Percentiles rank a stretch among this genome's conserved stretches.
These are phyloP conservation scores for Meta bourneti DNA, from an alignment of 2,888 invertebrate genomes.

Conservation along the genomic window DNA sequence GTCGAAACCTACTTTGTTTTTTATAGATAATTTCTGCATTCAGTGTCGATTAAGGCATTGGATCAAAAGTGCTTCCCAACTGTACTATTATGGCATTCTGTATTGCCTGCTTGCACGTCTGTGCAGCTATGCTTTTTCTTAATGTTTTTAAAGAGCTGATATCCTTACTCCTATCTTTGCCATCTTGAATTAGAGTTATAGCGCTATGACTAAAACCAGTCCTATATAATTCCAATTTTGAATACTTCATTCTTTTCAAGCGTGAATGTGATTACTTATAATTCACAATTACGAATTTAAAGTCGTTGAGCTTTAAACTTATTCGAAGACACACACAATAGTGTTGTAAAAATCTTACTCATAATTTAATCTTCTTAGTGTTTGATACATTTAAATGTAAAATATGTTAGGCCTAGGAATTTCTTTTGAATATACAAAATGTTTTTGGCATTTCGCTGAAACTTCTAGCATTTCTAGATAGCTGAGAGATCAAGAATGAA, in stretches of 20 bases:
- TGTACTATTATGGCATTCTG: slow-evolving; percentile 59
- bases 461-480: slow-evolving; percentile 32
- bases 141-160: slow-evolving; percentile 11
- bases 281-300: slow-evolving; percentile 22
- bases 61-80: slow-evolving; percentile 69
- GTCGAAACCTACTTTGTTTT: slow-evolving; percentile 27
- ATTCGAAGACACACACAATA: slow-evolving; percentile 22
- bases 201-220: slow-evolving; percentile 21
- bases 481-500: slow-evolving; percentile 14
- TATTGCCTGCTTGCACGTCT: slow-evolving; percentile 56
- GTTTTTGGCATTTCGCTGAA: slow-evolving; percentile 31
- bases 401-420: slow-evolving; percentile 47
- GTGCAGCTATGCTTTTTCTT: not conserved
- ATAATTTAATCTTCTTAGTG: slow-evolving; percentile 44
- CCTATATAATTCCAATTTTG: slow-evolving; percentile 30
- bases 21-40: slow-evolving; percentile 32
- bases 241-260: slow-evolving; percentile 24
- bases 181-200: slow-evolving; percentile 33
- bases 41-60: slow-evolving; percentile 51
- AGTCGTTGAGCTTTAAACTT: slow-evolving; percentile 35
- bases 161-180: slow-evolving; percentile 15
- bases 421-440: slow-evolving; percentile 29
- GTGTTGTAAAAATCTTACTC: slow-evolving; percentile 21
- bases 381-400: slow-evolving; percentile 55
- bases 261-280: slow-evolving; percentile 6